Evolutionary conservation across 2,797 vertebrate species (phyloP), one percentile per base, ranked within the genome.

Genomic region (Syngnathus acus): DNA sequence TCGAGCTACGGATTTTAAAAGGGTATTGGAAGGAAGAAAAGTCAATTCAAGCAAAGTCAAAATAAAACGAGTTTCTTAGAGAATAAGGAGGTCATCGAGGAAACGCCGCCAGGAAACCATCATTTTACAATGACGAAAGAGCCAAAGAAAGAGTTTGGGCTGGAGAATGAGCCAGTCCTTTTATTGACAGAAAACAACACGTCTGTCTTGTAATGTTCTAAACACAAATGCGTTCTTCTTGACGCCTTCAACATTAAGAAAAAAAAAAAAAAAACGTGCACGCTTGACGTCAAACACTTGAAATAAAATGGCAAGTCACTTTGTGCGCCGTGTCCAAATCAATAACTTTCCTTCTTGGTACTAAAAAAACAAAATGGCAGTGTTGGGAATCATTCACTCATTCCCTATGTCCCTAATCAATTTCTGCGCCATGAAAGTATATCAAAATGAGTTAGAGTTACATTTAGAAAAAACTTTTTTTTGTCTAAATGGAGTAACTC

Each of bases 261-360:
- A 38, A 16, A 8, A 37, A 16, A 11, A 14, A 37, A 37, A 23
- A 17, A 3, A 37, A 58, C 6, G 6, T 4, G 26, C 17, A 37
- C 6, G 55, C 55, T 16, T 83, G 84, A 88, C 67, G 47, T 86
- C 69, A 87, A 73, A 68, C 5, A 55, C 64, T 64, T 64, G 32
- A n/a, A 42, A 53, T 73, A 79, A 72, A 78, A 75, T 70, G 68
- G 47, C 58, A 14, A 37, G 63, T 61, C 73, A 51, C 9, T 51
- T 51, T 48, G 47, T 19, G 47, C 17, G 47, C 47, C 50, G 6
- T 51, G 50, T 51, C n/a, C 50, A 53, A 4, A 53, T 53, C 4
- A 53, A 53, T 9, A 21, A 53, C 50, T 53, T 21, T 4, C 11
- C 66, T 71, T 70, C 62, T 38, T 62, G 32, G 26, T 37, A 38